Evolutionary conservation across 2,797 vertebrate genomes (phyloP), one percentile per base, ranked within the genome.

Genomic region (Amblyraja radiata): DNA sequence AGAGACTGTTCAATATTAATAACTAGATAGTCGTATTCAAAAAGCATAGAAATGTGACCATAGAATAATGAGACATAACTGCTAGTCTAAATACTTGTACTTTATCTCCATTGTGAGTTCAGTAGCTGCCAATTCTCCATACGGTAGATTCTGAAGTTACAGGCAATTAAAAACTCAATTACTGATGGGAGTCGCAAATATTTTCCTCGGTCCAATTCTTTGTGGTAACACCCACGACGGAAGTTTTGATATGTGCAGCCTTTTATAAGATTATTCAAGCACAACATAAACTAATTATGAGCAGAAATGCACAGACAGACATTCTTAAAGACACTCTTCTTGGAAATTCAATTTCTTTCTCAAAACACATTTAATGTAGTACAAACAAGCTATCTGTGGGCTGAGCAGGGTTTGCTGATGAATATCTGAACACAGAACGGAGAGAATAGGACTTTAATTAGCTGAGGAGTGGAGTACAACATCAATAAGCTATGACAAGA

Each of bases 181-280:
- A 63, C 32, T 71, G 65, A 91, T 46, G n/a, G 36, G 32, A 65
- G 65, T 23, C 46, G 9, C 3, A 46, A 91, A 39, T 21, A 71
- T 73, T 16, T 46, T 54, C 68, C 86, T 73, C 32, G n/a, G 68
- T 36, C 74, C 65, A 39, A 91, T 46, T 46, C 32, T 73, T 91
- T 91, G 88, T 25, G 65, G 63, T 74, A 39, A 39, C 65, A 73
- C 68, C 88, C 88, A 91, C 68, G 73, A 73, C 25, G 65, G 88
- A 73, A 54, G 32, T 46, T 71, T 88, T 73, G 63, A 91, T 39
- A 23, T 11, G 39, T 63, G 9, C n/a, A 46, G 32, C 10, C n/a
- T 32, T 90, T 73, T 71, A 1, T 63, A 90, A 68, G 61, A 2
- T 32, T 73, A 58, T 61, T 90, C 68, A 32, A 73, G 68, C 65